phyloP scores from a whole-genome alignment of 2,113 vertebrate genomes.

The Leiothrix lutea region DNA sequence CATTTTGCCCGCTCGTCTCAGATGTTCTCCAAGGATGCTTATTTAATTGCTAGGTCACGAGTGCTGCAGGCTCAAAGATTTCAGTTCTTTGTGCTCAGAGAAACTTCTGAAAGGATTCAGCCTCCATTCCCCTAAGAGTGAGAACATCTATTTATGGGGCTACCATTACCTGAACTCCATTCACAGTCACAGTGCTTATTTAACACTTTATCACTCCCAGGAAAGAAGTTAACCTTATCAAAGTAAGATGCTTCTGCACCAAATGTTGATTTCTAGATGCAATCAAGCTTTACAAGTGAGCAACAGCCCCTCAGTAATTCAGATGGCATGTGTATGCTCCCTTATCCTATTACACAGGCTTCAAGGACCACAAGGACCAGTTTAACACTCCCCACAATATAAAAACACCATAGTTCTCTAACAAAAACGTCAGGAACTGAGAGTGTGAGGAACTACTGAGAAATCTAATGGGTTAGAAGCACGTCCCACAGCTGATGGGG shows the following conservation, averaged over 20 bases:
- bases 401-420: neutral
- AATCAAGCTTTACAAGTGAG: constrained; percentile 55
- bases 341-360: constrained; percentile 29
- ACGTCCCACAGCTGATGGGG: neutral
- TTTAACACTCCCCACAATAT: neutral
- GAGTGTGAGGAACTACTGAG: neutral
- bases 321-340: neutral
- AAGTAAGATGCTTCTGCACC: constrained; percentile 40
- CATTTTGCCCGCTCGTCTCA: neutral
- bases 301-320: constrained; percentile 44
- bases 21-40: constrained; percentile 24
- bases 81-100: constrained; percentile 20
- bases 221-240: constrained; percentile 67
- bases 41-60: constrained; percentile 41
- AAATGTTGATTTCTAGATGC: constrained; percentile 64
- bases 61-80: constrained; percentile 19
- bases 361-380: constrained; percentile 17
- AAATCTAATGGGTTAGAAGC: neutral
- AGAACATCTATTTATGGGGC: constrained; percentile 53
- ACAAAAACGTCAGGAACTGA: neutral
- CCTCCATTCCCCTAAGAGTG: constrained; percentile 15
- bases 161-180: constrained; percentile 53
- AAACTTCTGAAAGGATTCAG: constrained; percentile 41
- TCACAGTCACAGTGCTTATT: constrained; percentile 46
- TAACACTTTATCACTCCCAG: constrained; percentile 60